Evolutionary conservation across 2,888 invertebrate species (phyloP), one percentile per base, ranked within the genome.

Genomic region (Mesorhabditis sp.): DNA sequence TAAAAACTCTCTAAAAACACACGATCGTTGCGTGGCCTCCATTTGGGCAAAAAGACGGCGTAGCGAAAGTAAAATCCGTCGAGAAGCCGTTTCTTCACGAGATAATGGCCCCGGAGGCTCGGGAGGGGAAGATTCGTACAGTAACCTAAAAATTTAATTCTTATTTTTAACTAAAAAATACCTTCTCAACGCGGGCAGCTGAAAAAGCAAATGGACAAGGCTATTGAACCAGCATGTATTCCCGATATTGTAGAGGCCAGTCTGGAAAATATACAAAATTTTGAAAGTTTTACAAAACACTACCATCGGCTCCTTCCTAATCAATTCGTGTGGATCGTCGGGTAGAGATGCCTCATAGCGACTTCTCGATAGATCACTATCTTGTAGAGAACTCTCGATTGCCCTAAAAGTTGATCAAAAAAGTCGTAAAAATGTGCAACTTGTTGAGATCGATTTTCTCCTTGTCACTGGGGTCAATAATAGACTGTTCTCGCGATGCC

Each of bases 221-320:
- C 70, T 67, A 50, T 73, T 75, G 71, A 77, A 74, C 77, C 77
- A 77, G 69, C 77, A 77, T 5, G 74, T 72, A 65, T 77, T 74
- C 2, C 75, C 77, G n/a, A 71, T 68, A 44, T 77, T 77, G 43
- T 61, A n/a, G 4, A 77, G 65, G 6, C 77, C 77, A 6, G 70
- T 65, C 73, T 73, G 10, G 10, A 70, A 69, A 42, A 41, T 1
- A 41, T 1, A 62, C 13, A 63, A 15, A 42, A 5, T 45, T 66
- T 5, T 1, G 5, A 44, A 5, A 15, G 3, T 66, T 15, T 43
- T 13, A 3, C n/a, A 66, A n/a, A 5, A 42, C 3, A 1, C 4
- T 63, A 62, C 63, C 62, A 70, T 64, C 3, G 28, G 66, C 42
- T 13, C 61, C 58, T 6, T 28, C 41, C 67, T 67, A n/a, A 45